Conservation (phyloP, 2,797 vertebrate genomes). For the Taeniopygia guttata region DNA sequence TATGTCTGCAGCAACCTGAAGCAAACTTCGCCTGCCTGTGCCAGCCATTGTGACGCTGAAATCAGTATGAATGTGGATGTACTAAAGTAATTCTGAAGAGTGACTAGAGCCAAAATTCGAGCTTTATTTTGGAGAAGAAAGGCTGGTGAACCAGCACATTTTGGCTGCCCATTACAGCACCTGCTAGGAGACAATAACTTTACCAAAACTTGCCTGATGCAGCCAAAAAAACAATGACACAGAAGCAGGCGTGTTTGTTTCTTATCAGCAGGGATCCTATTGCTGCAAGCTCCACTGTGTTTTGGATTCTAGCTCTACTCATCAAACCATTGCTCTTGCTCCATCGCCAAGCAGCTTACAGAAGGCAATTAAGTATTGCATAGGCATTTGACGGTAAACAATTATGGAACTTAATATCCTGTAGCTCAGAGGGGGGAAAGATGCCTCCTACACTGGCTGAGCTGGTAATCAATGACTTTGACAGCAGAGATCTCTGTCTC, state of each 20-base stretch:
- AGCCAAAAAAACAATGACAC: constrained; percentile 43
- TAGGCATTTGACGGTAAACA: constrained; percentile 53
- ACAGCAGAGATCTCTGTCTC: neutral
- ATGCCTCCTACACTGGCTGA: neutral
- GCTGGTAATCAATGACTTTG: constrained; percentile 26
- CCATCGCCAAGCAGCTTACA: constrained; percentile 33
- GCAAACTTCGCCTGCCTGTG: accelerated
- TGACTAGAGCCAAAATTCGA: neutral
- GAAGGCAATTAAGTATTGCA: constrained; percentile 47
- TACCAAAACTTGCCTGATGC: constrained; percentile 23
- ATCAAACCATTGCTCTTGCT: constrained; percentile 26
- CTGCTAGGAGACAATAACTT: constrained; percentile 38
- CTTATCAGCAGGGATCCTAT: constrained; percentile 48
- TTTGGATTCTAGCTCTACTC: constrained; percentile 26
- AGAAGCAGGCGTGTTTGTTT: constrained; percentile 23
- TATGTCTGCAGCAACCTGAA: neutral
- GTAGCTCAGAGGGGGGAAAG: neutral
- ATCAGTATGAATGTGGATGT: neutral
- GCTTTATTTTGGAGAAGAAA: neutral
- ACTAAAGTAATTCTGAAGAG: neutral
- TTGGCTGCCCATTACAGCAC: neutral
- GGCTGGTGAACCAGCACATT: neutral
- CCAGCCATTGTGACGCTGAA: neutral
- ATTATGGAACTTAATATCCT: constrained; percentile 44
- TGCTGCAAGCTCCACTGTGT: neutral